Percentiles rank a stretch among this genome's conserved stretches.
Conservation (phyloP, 2,113 vertebrate genomes). For the Vicugna pacos region DNA sequence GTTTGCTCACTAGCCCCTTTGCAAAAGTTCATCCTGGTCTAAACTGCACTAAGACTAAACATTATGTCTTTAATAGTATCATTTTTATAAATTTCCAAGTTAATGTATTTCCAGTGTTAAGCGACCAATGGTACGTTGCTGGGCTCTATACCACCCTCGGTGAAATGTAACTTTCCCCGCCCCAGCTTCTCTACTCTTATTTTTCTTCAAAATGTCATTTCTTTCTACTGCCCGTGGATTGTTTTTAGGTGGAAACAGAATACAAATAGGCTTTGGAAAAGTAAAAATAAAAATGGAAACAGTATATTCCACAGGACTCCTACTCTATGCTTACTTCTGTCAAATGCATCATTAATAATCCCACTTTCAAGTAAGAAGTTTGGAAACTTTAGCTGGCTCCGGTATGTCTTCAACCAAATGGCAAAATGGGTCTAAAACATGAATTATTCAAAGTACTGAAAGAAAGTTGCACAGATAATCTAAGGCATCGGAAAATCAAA, state of each 20-base stretch:
- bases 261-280: slow-evolving; percentile 73
- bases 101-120: neutral
- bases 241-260: slow-evolving; percentile 65
- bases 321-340: slow-evolving; percentile 54
- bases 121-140: neutral
- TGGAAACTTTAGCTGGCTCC: slow-evolving; percentile 71
- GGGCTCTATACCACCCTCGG: neutral
- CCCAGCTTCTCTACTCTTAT: neutral
- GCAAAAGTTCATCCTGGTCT: slow-evolving; percentile 34
- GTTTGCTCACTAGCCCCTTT: slow-evolving; percentile 22
- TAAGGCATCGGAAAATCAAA: slow-evolving; percentile 79
- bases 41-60: neutral
- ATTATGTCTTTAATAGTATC: slow-evolving; percentile 11
- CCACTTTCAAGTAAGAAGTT: slow-evolving; percentile 71
- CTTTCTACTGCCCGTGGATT: slow-evolving; percentile 46
- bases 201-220: slow-evolving; percentile 55
- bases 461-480: slow-evolving; percentile 75
- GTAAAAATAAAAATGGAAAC: slow-evolving; percentile 70
- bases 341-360: slow-evolving; percentile 79
- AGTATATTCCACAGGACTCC: slow-evolving; percentile 58
- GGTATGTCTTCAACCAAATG: slow-evolving; percentile 67
- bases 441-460: slow-evolving; percentile 77
- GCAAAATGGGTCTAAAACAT: slow-evolving; percentile 71
- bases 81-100: slow-evolving; percentile 44
- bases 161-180: neutral